phyloP scores from a whole-genome alignment of 2,797 vertebrate species.

The Limosa lapponica region DNA sequence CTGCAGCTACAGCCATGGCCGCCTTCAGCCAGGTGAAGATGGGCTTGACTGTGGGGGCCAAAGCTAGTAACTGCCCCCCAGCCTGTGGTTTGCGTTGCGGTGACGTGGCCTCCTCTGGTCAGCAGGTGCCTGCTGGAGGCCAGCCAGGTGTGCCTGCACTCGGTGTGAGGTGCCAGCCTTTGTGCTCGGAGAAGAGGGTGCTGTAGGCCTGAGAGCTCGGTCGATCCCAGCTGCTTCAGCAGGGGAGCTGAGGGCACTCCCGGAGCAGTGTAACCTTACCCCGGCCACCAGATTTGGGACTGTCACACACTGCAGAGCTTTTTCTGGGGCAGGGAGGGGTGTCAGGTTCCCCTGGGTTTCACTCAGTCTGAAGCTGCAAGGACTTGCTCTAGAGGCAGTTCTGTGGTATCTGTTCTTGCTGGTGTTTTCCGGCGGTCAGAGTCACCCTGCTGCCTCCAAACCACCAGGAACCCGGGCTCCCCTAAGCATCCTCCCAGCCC shows the following conservation, averaged over 20 bases:
- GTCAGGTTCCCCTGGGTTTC: neutral
- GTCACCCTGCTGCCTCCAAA: neutral
- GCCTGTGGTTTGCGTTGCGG: fast-evolving
- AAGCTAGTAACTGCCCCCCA: neutral
- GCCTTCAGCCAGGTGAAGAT: neutral
- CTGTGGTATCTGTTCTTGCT: neutral
- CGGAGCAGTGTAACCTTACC: neutral
- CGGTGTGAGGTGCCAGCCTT: fast-evolving
- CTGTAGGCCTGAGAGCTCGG: neutral
- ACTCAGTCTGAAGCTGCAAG: neutral
- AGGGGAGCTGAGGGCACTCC: neutral
- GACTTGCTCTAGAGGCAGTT: neutral
- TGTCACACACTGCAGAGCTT: neutral
- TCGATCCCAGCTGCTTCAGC: neutral
- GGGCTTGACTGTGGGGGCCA: neutral
- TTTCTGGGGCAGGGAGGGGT: neutral
- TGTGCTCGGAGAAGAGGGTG: neutral
- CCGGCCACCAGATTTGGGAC: neutral
- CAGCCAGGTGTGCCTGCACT: neutral
- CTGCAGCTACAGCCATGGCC: fast-evolving
- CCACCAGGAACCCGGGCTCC: neutral
- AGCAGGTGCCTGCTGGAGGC: neutral
- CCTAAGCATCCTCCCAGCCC: neutral
- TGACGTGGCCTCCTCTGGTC: fast-evolving
- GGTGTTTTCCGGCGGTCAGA: neutral